Conservation (phyloP, 2,888 invertebrate genomes). For the Morpho achilles region DNA sequence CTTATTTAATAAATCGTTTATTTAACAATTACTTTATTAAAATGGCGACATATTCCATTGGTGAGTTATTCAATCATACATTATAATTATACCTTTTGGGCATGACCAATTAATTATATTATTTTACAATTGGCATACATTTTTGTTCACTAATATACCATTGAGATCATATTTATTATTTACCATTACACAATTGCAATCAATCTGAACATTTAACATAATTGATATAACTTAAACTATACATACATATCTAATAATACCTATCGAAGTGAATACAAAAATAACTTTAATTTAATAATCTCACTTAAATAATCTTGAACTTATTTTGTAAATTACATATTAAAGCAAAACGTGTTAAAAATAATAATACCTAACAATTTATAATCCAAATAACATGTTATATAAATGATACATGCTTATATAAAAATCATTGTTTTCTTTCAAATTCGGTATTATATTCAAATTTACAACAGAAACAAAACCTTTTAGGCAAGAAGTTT, state of each 20-base stretch:
- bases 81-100: constrained; percentile 1
- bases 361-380: constrained; percentile 13
- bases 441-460: constrained; percentile 2
- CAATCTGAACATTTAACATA: constrained; percentile 22
- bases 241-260: constrained; percentile 33
- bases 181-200: constrained; percentile 30
- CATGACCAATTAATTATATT: neutral
- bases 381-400: constrained; percentile 11
- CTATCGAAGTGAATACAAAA: constrained; percentile 56
- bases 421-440: neutral
- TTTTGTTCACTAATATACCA: constrained; percentile 33
- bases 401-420: constrained; percentile 5
- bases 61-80: constrained; percentile 21
- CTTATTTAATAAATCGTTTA: constrained; percentile 46
- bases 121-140: constrained; percentile 25
- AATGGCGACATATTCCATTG: constrained; percentile 50
- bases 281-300: constrained; percentile 66
- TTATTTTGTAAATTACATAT: constrained; percentile 38
- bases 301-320: constrained; percentile 58
- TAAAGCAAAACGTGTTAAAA: constrained; percentile 27
- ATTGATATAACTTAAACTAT: constrained; percentile 23
- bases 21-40: constrained; percentile 66
- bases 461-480: no score
- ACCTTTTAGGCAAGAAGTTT: no score
- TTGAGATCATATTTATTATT: constrained; percentile 35